Evolutionary conservation across 2,113 vertebrate species (phyloP).

Genomic region (Urocolius indicus): DNA sequence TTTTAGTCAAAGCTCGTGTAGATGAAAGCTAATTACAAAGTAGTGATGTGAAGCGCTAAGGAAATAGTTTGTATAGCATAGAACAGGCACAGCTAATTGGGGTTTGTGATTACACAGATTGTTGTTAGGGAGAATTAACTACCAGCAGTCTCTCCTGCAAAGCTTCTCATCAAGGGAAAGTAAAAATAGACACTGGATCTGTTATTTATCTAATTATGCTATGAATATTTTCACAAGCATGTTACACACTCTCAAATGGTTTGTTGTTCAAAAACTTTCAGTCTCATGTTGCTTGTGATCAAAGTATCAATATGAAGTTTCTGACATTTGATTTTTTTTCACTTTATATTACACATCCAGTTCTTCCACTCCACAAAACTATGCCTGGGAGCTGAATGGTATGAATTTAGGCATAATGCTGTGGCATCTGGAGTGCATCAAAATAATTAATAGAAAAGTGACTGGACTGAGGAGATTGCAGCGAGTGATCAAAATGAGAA

Average conservation of each 20-base stretch:
- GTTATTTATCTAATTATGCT: slow-evolving; percentile 92
- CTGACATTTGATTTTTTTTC: slow-evolving; percentile 35
- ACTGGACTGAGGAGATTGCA: neutral
- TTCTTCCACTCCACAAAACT: neutral
- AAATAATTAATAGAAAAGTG: neutral
- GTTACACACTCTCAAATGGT: slow-evolving; percentile 81
- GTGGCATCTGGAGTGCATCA: neutral
- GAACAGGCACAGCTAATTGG: slow-evolving; percentile 96
- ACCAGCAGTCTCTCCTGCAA: slow-evolving; percentile 93
- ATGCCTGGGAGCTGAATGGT: neutral
- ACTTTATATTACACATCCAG: neutral
- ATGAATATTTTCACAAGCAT: slow-evolving; percentile 84
- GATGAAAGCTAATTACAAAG: slow-evolving; percentile 99
- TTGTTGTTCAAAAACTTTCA: slow-evolving; percentile 82
- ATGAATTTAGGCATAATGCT: neutral
- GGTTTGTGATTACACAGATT: slow-evolving; percentile 99
- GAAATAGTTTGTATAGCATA: slow-evolving; percentile 90
- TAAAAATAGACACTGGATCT: slow-evolving; percentile 89
- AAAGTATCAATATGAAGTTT: slow-evolving; percentile 65
- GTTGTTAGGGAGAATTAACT: slow-evolving; percentile 97
- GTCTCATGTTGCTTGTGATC: slow-evolving; percentile 74
- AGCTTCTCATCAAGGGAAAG: slow-evolving; percentile 91
- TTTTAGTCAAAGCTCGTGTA: slow-evolving; percentile 89
- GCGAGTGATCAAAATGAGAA: neutral
- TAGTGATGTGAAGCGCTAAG: slow-evolving; percentile 90